Percentiles rank a stretch among this genome's conserved stretches.
These are phyloP conservation scores for Myanophis thanlyinensis DNA, from an alignment of 2,113 vertebrate species.

Conservation along the genomic window DNA sequence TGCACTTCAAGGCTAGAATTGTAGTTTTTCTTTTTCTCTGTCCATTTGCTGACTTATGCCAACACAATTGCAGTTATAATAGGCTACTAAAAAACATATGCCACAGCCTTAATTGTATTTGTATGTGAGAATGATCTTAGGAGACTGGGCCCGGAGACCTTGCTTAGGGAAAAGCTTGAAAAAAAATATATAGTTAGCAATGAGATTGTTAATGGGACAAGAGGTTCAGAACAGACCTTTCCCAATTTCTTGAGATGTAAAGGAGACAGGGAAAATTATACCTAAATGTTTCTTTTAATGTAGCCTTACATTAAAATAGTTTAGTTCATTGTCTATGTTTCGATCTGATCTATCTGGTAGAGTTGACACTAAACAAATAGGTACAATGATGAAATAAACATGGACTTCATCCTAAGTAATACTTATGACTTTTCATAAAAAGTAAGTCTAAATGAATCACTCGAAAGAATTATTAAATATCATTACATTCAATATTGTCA, in stretches of 20 bases:
- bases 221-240: too few relatives aligned
- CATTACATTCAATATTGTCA: not conserved
- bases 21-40: not conserved
- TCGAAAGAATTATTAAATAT: not conserved
- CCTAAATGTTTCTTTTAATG: too few relatives aligned
- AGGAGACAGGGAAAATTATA: too few relatives aligned
- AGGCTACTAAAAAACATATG: not conserved
- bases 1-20: not conserved
- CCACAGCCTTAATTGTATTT: not conserved
- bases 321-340: too few relatives aligned
- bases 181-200: too few relatives aligned
- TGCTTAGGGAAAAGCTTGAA: too few relatives aligned
- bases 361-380: not conserved
- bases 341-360: too few relatives aligned
- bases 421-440: not conserved
- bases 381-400: not conserved
- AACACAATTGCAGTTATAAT: not conserved
- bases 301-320: too few relatives aligned
- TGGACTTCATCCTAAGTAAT: not conserved
- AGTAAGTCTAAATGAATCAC: not conserved
- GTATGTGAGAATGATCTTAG: too few relatives aligned
- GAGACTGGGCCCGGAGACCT: too few relatives aligned
- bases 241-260: too few relatives aligned
- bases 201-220: too few relatives aligned
- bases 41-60: not conserved